These are phyloP conservation scores for Sarcophaga bullata DNA, from an alignment of 1,140 invertebrate species.

Conservation along the genomic window DNA sequence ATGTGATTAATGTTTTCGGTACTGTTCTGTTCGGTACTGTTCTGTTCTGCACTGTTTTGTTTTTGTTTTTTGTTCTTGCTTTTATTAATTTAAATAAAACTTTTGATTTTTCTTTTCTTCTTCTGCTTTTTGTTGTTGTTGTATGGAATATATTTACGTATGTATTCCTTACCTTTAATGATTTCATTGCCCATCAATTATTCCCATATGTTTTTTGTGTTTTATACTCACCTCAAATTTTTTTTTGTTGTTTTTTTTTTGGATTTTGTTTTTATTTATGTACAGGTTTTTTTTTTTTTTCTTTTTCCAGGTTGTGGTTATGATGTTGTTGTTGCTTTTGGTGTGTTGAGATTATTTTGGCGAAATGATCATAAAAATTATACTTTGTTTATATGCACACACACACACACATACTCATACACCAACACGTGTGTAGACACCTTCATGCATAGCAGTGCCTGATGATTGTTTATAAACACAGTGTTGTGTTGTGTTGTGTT, in stretches of 20 bases:
- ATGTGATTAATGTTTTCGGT: no score
- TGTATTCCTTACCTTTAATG: constrained; percentile 15
- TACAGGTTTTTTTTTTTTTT: no score
- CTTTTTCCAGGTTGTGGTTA: neutral
- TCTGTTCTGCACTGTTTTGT: no score
- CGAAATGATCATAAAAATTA: constrained; percentile 17
- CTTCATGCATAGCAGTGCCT: no score
- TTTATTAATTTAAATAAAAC: neutral
- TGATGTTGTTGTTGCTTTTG: neutral
- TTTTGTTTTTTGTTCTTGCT: no score
- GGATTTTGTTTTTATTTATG: neutral
- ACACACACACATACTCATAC: no score
- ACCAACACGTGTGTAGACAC: no score
- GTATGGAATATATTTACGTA: neutral
- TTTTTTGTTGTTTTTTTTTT: neutral
- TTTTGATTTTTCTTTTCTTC: neutral
- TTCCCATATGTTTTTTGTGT: constrained; percentile 29
- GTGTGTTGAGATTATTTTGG: constrained; percentile 28
- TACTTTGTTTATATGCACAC: constrained; percentile 10
- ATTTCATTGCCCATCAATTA: constrained; percentile 39
- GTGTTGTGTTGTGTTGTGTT: no score
- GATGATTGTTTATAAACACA: no score
- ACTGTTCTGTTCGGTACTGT: neutral
- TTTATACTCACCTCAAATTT: neutral
- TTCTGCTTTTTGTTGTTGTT: constrained; percentile 16